Evolutionary conservation across 2,113 vertebrate genomes (phyloP), one percentile per base, ranked within the genome.

Genomic region (Ovibos moschatus): DNA sequence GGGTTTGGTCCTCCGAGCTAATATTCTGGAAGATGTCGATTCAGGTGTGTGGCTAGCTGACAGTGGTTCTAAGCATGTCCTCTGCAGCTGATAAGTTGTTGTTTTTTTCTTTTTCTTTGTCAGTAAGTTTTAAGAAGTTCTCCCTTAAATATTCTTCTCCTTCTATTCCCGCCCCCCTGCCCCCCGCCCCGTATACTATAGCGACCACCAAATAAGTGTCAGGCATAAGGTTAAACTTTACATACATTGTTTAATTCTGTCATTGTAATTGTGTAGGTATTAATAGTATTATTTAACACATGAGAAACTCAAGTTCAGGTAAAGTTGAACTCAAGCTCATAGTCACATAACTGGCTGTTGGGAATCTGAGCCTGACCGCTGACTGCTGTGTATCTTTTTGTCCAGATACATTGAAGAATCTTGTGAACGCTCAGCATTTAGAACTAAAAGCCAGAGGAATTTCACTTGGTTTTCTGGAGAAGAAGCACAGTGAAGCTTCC

Each of bases 1-100:
- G 98, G 99, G 99, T 43, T 98, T 99, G 8, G 97, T 99, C 86
- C 98, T 99, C 94, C 99, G 99, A 97, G 99, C 99, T 30, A 99
- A 99, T 98, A 98, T 99, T 94, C 96, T 99, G 85, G 99, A 99
- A 97, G 99, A 99, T 74, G 97, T 99, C 71, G 98, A 95, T 85
- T 98, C 99, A 43, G 99, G 99, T 99, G 78, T 36, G 83, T 96
- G n/a, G 3, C 45, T 62, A 67, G 58, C 28, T 91, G 36, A 76
- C 30, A 78, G 17, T 50, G 50, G 14, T 36, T 94, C 27, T 62
- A 21, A 88, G 16, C 51, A 14, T 87, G 17, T 74, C 45, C 6
- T 53, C 30, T 84, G 11, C 3, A 57, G 62, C 19, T n/a, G 21
- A 21, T 50, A 50, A 33, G 15, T 79, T 57, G 21, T 3, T n/a